Percentiles rank a stretch among this genome's conserved stretches.
These are phyloP conservation scores for Proctacanthus coquilletti DNA, from an alignment of 1,140 invertebrate species.

Conservation along the genomic window DNA sequence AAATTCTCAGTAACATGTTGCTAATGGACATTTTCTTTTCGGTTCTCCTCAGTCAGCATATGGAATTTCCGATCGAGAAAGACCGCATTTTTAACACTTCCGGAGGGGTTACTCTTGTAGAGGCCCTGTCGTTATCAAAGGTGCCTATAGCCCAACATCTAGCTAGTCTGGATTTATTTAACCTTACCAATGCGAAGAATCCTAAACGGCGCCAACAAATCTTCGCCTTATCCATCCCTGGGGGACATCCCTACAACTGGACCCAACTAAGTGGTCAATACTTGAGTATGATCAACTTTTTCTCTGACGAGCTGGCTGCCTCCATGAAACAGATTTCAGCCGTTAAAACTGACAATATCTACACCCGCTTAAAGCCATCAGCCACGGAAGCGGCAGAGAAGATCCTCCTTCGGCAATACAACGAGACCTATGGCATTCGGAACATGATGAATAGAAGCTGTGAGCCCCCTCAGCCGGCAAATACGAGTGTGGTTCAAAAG, in stretches of 20 bases:
- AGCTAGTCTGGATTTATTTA: conserved; percentile 49
- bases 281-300: conserved; percentile 40
- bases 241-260: conserved; percentile 67
- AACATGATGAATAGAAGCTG: conserved; percentile 9
- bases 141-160: conserved; percentile 51
- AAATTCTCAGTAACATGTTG: conserved; percentile 49
- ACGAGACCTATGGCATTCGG: conserved; percentile 33
- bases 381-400: conserved; percentile 15
- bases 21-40: conserved; percentile 51
- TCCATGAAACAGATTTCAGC: conserved; percentile 32
- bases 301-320: conserved; percentile 39
- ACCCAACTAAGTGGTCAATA: conserved; percentile 46
- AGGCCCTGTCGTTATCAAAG: conserved; percentile 38
- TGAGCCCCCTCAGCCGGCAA: neutral
- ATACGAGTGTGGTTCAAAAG: conserved; percentile 6
- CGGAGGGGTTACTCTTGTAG: conserved; percentile 30
- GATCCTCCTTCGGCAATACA: conserved; percentile 22
- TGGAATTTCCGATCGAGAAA: conserved; percentile 39
- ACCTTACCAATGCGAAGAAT: conserved; percentile 39
- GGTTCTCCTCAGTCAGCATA: conserved; percentile 48
- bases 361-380: conserved; percentile 10
- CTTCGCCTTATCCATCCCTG: conserved; percentile 54
- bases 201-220: conserved; percentile 37
- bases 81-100: conserved; percentile 12
- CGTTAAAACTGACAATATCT: conserved; percentile 16